Conservation (phyloP, 2,797 vertebrate genomes). For the Staurois parvus region DNA sequence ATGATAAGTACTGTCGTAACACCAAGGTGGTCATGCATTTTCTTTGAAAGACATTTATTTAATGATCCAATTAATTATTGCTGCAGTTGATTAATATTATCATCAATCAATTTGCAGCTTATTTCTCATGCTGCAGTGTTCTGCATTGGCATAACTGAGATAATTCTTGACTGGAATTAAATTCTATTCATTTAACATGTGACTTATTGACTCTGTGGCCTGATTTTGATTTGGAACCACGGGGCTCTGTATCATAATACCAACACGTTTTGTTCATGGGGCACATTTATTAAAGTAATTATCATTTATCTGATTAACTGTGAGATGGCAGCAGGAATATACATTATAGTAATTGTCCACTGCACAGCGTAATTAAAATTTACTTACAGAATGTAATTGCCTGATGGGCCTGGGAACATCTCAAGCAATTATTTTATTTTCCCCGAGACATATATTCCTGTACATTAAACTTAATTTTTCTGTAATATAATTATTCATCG, state of each 20-base stretch:
- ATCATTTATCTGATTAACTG: slow-evolving; percentile 28
- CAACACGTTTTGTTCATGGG: background rate
- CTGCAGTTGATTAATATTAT: slow-evolving; percentile 48
- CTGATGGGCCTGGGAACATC: background rate
- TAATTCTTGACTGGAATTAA: slow-evolving; percentile 6
- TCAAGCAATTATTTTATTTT: background rate
- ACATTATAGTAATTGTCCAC: slow-evolving; percentile 16
- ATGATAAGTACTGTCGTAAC: slow-evolving; percentile 10
- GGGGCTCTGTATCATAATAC: background rate
- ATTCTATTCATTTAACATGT: slow-evolving; percentile 6
- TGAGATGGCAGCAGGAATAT: background rate
- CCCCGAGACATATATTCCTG: background rate
- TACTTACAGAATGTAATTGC: background rate
- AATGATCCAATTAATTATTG: slow-evolving; percentile 49
- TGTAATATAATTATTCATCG: background rate
- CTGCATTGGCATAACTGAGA: background rate
- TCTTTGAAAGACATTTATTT: slow-evolving; percentile 48
- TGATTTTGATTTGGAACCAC: slow-evolving; percentile 10
- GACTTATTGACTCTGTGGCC: slow-evolving; percentile 4
- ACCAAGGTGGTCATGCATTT: slow-evolving; percentile 22
- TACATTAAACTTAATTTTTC: background rate
- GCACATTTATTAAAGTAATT: slow-evolving; percentile 23
- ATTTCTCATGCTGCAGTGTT: slow-evolving; percentile 1
- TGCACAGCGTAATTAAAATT: slow-evolving; percentile 27
- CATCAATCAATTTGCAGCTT: slow-evolving; percentile 44